phyloP scores from a whole-genome alignment of 2,113 vertebrate species.

The Phodopus roborovskii region DNA sequence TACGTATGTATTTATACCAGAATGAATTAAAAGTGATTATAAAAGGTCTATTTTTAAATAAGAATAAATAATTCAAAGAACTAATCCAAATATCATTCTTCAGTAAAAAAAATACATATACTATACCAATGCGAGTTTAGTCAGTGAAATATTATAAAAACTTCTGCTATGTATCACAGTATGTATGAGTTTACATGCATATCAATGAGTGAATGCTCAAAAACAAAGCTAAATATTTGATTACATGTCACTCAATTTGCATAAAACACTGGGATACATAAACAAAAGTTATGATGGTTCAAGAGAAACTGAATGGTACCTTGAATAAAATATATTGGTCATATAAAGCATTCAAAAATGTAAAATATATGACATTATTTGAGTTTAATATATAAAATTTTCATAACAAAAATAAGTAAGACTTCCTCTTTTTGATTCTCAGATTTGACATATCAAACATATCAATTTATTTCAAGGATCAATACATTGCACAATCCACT shows the following conservation, averaged over 20 bases:
- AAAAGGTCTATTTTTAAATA: not conserved
- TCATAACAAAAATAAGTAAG: too few species aligned
- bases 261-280: not conserved
- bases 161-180: not conserved
- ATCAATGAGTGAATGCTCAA: not conserved
- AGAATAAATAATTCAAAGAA: not conserved
- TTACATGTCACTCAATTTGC: not conserved
- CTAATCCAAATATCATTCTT: not conserved
- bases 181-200: not conserved
- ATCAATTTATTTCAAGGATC: too few species aligned
- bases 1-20: not conserved
- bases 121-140: not conserved
- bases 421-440: too few species aligned
- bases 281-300: not conserved
- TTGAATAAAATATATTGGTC: not conserved
- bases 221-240: not conserved
- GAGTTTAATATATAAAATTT: too few species aligned
- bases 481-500: too few species aligned
- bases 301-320: not conserved
- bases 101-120: not conserved
- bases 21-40: not conserved
- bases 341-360: too few species aligned
- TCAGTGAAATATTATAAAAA: not conserved
- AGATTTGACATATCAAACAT: too few species aligned
- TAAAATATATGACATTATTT: too few species aligned